Conservation (phyloP, 1,140 invertebrate species). For the Drosophila truncata region DNA sequence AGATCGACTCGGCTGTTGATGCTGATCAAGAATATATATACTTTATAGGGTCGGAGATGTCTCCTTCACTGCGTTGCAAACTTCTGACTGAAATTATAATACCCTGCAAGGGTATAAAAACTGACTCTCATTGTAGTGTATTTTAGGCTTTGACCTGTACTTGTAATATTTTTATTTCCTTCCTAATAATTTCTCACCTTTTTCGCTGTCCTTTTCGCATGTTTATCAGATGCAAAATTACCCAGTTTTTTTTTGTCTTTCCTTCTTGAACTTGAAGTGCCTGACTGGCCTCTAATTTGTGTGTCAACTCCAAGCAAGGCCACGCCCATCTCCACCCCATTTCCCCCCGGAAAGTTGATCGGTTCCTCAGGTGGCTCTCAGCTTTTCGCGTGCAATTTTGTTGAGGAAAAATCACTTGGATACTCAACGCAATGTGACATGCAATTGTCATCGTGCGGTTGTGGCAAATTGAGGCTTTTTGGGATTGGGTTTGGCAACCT, state of each 20-base stretch:
- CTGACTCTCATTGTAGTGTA: too few relatives aligned
- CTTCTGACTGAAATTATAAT: too few relatives aligned
- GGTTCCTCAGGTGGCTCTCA: conserved; percentile 29
- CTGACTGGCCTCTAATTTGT: conserved; percentile 68
- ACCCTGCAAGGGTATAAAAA: too few relatives aligned
- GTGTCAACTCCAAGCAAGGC: conserved; percentile 66
- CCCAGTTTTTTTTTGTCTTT: conserved; percentile 14
- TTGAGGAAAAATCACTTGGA: conserved; percentile 22
- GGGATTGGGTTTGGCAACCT: conserved; percentile 39
- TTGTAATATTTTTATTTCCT: background rate
- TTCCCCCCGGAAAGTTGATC: conserved; percentile 24
- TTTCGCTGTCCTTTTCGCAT: conserved; percentile 12
- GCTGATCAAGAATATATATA: too few relatives aligned
- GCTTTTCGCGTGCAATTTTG: conserved; percentile 59
- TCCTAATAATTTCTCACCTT: conserved; percentile 10
- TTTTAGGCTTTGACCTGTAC: background rate
- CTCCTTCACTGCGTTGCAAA: too few relatives aligned
- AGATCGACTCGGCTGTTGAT: too few relatives aligned
- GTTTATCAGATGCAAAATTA: conserved; percentile 50
- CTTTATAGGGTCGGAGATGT: too few relatives aligned
- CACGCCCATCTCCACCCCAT: conserved; percentile 25
- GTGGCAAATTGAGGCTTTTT: conserved; percentile 71
- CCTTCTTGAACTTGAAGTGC: conserved; percentile 72
- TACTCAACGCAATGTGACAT: conserved; percentile 60
- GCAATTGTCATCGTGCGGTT: conserved; percentile 73